Conservation (phyloP, 2,888 invertebrate species). For the Drosophila koepferae region DNA sequence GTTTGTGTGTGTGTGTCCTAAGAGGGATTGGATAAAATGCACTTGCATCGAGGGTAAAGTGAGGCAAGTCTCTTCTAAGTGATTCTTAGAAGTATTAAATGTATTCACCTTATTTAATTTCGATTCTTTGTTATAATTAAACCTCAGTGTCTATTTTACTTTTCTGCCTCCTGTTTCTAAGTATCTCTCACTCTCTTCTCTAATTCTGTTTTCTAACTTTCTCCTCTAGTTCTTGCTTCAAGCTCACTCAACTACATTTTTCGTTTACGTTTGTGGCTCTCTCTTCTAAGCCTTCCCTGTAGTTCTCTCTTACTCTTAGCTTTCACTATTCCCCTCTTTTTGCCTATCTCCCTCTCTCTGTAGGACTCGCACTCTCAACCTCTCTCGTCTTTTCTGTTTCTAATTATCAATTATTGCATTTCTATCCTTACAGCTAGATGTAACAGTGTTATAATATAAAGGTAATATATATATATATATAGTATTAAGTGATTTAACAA, state of each 20-base stretch:
- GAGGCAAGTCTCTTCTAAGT: slow-evolving; percentile 1
- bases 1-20: background rate
- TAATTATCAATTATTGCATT: no score
- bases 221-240: background rate
- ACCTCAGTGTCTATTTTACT: background rate
- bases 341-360: background rate
- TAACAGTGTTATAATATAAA: background rate
- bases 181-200: background rate
- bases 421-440: slow-evolving; percentile 6
- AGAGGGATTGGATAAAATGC: background rate
- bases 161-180: no score
- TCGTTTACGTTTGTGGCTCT: background rate
- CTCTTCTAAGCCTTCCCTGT: background rate
- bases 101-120: background rate
- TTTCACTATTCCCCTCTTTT: background rate
- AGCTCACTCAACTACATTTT: background rate
- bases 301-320: no score
- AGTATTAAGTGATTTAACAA: slow-evolving; percentile 1
- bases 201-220: background rate
- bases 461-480: background rate
- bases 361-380: background rate
- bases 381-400: background rate
- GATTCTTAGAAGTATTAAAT: background rate
- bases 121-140: background rate
- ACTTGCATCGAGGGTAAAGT: background rate